A percentile compares a stretch with the other conserved stretches of the same genome.
These are phyloP conservation scores for Nerophis ophidion DNA, from an alignment of 2,113 vertebrate genomes.

Conservation along the genomic window DNA sequence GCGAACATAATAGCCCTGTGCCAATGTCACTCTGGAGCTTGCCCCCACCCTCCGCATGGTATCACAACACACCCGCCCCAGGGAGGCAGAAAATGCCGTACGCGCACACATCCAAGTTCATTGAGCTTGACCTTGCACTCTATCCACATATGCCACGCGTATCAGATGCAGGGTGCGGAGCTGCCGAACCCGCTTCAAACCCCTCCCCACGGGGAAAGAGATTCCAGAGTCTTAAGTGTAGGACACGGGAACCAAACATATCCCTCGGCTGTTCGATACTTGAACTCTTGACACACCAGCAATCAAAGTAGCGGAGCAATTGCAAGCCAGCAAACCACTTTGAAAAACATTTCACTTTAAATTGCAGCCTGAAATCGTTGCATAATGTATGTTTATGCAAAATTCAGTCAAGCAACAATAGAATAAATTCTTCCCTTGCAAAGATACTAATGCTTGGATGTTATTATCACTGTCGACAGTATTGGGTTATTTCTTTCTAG, in stretches of 20 bases:
- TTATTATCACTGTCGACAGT: neutral
- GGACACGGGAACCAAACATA: neutral
- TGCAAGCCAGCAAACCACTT: neutral
- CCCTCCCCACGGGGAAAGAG: neutral
- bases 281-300: neutral
- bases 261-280: neutral
- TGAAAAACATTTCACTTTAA: neutral
- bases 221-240: constrained; percentile 1
- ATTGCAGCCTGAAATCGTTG: neutral
- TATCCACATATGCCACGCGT: neutral
- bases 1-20: neutral
- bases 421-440: no score
- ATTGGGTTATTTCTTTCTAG: neutral
- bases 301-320: neutral
- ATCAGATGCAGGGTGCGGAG: neutral
- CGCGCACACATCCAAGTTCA: neutral
- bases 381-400: neutral
- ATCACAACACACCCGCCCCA: neutral
- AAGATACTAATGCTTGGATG: neutral
- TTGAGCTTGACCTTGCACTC: neutral
- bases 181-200: neutral
- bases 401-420: no score
- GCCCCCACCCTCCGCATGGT: neutral
- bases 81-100: neutral
- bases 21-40: no score